Percentiles rank a stretch among this genome's conserved stretches.
Evolutionary conservation across 2,797 vertebrate genomes (phyloP).

Genomic region (Chloroceryle amazona): DNA sequence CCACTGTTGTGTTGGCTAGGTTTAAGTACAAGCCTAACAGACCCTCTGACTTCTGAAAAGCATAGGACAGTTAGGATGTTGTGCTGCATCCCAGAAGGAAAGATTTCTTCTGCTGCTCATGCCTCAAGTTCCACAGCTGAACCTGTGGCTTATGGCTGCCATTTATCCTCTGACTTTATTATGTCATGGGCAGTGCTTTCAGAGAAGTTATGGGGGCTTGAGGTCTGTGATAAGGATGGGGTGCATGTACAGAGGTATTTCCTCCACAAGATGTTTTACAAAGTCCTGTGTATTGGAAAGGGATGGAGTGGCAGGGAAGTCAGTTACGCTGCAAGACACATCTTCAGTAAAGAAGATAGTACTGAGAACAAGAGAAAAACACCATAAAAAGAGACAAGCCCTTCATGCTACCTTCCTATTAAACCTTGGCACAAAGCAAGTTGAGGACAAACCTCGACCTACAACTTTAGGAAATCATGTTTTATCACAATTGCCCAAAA

Average conservation of each 20-base stretch:
- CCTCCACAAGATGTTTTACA: neutral
- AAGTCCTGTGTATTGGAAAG: neutral
- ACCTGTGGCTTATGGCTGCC: neutral
- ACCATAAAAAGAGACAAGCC: fast-evolving
- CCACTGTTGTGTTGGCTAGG: neutral
- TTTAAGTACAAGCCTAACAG: neutral
- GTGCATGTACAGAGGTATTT: neutral
- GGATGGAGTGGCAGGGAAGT: neutral
- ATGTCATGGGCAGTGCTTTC: neutral
- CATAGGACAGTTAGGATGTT: neutral
- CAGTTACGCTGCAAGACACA: neutral
- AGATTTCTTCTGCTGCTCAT: neutral
- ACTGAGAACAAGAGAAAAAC: neutral
- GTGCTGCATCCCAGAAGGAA: neutral
- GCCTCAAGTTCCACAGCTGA: neutral
- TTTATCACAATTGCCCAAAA: neutral
- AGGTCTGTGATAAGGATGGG: neutral
- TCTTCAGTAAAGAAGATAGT: neutral
- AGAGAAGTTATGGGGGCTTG: neutral
- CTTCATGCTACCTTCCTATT: neutral
- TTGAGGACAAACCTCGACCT: neutral
- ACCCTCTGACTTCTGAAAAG: neutral
- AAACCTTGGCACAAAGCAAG: neutral
- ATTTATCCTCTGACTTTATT: neutral
- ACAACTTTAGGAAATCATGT: neutral